Conservation (phyloP, 2,797 vertebrate genomes). For the Phrynocephalus forsythii region DNA sequence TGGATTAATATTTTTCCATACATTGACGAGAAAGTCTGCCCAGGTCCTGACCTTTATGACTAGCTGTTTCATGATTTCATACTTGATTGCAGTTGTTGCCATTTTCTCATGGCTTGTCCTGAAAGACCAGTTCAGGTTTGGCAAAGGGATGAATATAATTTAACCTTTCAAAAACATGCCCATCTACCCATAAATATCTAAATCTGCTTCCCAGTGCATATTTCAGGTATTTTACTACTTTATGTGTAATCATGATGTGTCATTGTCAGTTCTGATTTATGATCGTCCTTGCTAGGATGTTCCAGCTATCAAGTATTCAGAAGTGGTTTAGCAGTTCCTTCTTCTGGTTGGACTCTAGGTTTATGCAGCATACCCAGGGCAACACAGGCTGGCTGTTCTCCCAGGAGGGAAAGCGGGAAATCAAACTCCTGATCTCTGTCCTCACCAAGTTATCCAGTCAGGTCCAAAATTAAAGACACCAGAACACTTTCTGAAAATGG, state of each 20-base stretch:
- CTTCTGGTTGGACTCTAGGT: no score
- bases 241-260: no score
- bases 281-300: no score
- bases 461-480: not conserved
- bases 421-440: no score
- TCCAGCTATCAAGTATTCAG: no score
- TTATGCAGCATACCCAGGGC: no score
- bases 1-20: not conserved
- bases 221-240: not conserved
- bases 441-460: no score
- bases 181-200: not conserved
- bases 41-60: not conserved
- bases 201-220: not conserved
- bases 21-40: not conserved
- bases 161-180: no score
- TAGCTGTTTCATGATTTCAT: not conserved
- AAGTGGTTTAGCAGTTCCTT: no score
- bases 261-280: no score
- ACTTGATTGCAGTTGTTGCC: not conserved
- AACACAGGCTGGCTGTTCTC: no score
- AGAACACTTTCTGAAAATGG: not conserved
- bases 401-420: no score
- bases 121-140: conserved; percentile 2
- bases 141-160: not conserved
- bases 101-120: not conserved